A percentile compares a stretch with the other conserved stretches of the same genome.
Evolutionary conservation across 2,888 invertebrate species (phyloP).

Genomic region (Zelleria hepariella): DNA sequence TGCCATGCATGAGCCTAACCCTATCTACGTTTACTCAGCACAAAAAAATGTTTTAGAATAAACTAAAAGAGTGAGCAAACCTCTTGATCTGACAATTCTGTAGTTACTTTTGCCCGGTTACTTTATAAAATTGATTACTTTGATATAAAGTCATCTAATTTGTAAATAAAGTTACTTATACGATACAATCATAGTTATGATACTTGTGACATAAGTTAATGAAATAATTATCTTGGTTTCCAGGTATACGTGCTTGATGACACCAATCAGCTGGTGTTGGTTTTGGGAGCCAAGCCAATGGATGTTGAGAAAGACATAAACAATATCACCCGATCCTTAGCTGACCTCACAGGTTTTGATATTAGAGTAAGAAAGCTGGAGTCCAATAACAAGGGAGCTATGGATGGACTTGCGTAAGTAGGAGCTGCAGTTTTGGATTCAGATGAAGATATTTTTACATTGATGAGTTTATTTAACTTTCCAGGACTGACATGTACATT

Average conservation of each 20-base stretch:
- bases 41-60: too few species aligned
- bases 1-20: too few species aligned
- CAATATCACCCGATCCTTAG: slow-evolving; percentile 77
- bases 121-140: too few species aligned
- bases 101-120: too few species aligned
- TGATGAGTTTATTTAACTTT: slow-evolving; percentile 23
- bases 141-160: too few species aligned
- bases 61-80: too few species aligned
- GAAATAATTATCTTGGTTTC: too few species aligned
- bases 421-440: not conserved
- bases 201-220: too few species aligned
- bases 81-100: too few species aligned
- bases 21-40: too few species aligned
- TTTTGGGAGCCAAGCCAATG: slow-evolving; percentile 81
- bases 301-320: slow-evolving; percentile 81
- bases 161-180: too few species aligned
- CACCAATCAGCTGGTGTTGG: slow-evolving; percentile 83
- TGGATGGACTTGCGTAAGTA: slow-evolving; percentile 78
- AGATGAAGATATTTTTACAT: not conserved
- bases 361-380: slow-evolving; percentile 84
- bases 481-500: slow-evolving; percentile 87
- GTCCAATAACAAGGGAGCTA: slow-evolving; percentile 78
- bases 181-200: too few species aligned
- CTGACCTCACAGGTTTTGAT: slow-evolving; percentile 83
- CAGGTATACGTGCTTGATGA: slow-evolving; percentile 88